phyloP scores from a whole-genome alignment of 2,797 vertebrate species.

The Acipenser ruthenus region DNA sequence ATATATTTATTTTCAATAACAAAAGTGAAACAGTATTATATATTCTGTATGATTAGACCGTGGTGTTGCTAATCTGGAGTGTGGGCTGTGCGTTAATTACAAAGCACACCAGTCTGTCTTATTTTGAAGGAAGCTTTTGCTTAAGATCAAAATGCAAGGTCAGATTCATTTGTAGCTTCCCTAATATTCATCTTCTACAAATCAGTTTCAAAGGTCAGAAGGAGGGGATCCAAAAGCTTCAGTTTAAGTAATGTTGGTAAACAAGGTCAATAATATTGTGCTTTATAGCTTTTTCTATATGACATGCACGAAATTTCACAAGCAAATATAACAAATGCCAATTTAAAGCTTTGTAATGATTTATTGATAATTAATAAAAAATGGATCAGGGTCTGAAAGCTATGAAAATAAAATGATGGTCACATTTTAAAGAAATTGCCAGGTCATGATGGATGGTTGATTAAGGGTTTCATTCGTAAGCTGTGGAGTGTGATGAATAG shows the following conservation, averaged over 20 bases:
- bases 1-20: neutral
- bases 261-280: neutral
- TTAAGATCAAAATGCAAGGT: conserved; percentile 1
- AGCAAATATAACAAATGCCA: too few relatives aligned
- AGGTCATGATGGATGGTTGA: too few relatives aligned
- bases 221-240: neutral
- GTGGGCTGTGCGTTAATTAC: neutral
- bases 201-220: neutral
- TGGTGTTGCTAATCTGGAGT: neutral
- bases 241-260: neutral
- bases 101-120: neutral
- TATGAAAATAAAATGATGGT: too few relatives aligned
- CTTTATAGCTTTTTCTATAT: neutral
- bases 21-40: neutral
- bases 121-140: neutral
- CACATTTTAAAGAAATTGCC: too few relatives aligned
- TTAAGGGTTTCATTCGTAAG: too few relatives aligned
- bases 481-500: too few relatives aligned
- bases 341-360: too few relatives aligned
- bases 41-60: neutral
- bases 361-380: too few relatives aligned
- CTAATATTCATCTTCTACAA: neutral
- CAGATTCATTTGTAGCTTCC: neutral
- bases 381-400: too few relatives aligned
- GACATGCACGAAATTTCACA: neutral